Percentiles rank a stretch among this genome's conserved stretches.
Evolutionary conservation across 2,113 vertebrate species (phyloP).

Genomic region (Canis aureus): DNA sequence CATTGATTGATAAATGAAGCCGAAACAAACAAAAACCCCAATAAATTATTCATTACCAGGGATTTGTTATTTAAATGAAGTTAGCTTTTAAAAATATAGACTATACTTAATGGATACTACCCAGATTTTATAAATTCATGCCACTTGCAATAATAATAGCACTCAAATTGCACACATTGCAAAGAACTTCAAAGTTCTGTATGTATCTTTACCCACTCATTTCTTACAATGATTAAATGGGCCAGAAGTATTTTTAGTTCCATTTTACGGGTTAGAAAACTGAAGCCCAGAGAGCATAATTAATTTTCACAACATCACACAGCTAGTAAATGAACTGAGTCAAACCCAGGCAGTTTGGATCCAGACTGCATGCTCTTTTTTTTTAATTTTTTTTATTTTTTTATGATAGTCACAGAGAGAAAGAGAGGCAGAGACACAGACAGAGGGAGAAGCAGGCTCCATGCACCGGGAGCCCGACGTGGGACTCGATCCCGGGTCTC

Average conservation of each 20-base stretch:
- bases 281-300: background rate
- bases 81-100: background rate
- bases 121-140: background rate
- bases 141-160: background rate
- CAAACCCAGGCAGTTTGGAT: background rate
- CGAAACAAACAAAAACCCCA: background rate
- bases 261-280: conserved; percentile 36
- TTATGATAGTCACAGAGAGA: too few species aligned
- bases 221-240: background rate
- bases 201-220: background rate
- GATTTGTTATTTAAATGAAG: background rate
- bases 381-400: too few species aligned
- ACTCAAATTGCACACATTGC: background rate
- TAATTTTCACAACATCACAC: background rate
- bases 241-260: background rate
- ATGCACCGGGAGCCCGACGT: too few species aligned
- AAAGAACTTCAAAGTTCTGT: conserved; percentile 41
- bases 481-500: too few species aligned
- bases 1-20: background rate
- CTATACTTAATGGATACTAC: background rate
- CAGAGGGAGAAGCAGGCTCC: too few species aligned
- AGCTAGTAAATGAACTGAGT: background rate
- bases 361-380: background rate
- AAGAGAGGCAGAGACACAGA: too few species aligned
- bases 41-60: background rate